Evolutionary conservation across 2,888 invertebrate species (phyloP).

Genomic region (Lamproptera curius): DNA sequence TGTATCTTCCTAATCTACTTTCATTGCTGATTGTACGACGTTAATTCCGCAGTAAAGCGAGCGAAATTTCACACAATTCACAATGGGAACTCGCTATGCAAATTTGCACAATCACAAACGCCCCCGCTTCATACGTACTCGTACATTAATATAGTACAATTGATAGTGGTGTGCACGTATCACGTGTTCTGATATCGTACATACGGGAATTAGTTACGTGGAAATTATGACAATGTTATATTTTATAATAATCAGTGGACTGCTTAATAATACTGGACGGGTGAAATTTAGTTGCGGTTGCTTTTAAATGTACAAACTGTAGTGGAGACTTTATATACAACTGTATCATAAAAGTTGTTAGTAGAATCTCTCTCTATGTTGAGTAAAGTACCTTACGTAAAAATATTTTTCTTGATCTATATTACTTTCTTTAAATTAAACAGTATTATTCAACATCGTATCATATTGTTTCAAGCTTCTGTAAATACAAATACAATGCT

Average conservation of each 20-base stretch:
- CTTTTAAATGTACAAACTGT: too few species aligned
- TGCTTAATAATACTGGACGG: too few species aligned
- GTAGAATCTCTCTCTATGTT: too few species aligned
- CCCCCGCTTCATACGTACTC: constrained; percentile 13
- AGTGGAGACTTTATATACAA: too few species aligned
- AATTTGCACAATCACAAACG: constrained; percentile 28
- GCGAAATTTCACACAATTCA: constrained; percentile 38
- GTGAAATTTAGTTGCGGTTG: too few species aligned
- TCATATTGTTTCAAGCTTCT: too few species aligned
- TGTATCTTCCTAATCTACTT: constrained; percentile 16
- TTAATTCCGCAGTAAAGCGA: constrained; percentile 43
- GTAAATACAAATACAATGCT: neutral
- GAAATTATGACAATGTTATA: neutral
- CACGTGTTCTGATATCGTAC: constrained; percentile 6
- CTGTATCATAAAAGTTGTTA: too few species aligned
- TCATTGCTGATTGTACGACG: constrained; percentile 32
- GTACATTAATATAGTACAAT: constrained; percentile 16
- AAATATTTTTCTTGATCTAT: too few species aligned
- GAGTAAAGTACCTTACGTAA: too few species aligned
- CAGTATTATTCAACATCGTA: too few species aligned
- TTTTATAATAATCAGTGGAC: neutral
- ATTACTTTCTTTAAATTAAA: too few species aligned
- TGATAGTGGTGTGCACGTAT: constrained; percentile 13
- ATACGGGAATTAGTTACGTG: constrained; percentile 10
- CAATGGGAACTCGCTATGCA: constrained; percentile 23